Evolutionary conservation across 2,797 vertebrate genomes (phyloP).

Genomic region (Sandelia bainsii): DNA sequence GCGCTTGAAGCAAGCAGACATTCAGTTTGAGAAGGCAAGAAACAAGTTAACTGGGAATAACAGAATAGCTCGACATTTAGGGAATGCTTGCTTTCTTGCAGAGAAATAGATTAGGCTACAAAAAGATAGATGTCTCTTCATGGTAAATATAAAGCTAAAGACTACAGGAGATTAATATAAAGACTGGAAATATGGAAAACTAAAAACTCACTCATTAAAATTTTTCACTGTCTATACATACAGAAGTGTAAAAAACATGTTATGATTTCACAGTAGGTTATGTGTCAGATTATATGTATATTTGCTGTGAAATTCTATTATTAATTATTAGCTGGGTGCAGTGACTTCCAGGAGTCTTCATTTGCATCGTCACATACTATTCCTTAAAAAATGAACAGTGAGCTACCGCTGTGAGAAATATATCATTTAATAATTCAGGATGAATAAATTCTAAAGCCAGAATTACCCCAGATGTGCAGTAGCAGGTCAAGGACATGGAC

Average conservation of each 20-base stretch:
- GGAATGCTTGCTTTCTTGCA: not conserved
- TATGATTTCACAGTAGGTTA: too few species aligned
- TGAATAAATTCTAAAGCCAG: constrained; percentile 17
- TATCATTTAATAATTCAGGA: constrained; percentile 1
- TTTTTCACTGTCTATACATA: too few species aligned
- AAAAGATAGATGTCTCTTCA: too few species aligned
- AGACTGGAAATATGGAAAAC: too few species aligned
- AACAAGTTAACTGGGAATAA: not conserved
- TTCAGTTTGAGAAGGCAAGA: not conserved
- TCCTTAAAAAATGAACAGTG: not conserved
- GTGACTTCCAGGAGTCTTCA: not conserved
- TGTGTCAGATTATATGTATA: not conserved
- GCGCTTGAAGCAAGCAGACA: not conserved
- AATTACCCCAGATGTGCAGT: constrained; percentile 6
- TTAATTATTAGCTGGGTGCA: too few species aligned
- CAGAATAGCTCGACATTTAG: not conserved
- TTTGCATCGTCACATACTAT: not conserved
- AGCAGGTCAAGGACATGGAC: not conserved
- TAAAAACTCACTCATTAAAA: too few species aligned
- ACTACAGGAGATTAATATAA: too few species aligned
- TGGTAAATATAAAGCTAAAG: too few species aligned
- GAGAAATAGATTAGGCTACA: not conserved
- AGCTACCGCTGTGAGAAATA: not conserved
- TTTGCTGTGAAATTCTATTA: too few species aligned
- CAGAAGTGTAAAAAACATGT: too few species aligned